Percentiles rank a stretch among this genome's conserved stretches.
Evolutionary conservation across 2,888 invertebrate genomes (phyloP).

Genomic region (Lottia gigantea): DNA sequence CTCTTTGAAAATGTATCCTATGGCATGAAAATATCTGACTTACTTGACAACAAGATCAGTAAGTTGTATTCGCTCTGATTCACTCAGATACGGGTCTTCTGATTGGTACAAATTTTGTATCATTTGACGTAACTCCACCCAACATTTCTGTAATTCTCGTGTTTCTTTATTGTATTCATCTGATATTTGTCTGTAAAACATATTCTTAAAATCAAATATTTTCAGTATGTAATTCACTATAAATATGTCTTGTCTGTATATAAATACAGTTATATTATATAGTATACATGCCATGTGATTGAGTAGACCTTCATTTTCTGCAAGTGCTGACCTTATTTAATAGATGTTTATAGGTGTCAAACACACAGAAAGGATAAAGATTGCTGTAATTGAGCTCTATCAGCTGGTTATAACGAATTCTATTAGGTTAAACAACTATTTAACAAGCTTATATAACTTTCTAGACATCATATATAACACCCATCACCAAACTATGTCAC

Average conservation of each 20-base stretch:
- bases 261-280: too few relatives aligned
- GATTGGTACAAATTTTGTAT: constrained; percentile 61
- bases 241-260: too few relatives aligned
- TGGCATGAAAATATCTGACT: constrained; percentile 33
- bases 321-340: too few relatives aligned
- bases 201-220: too few relatives aligned
- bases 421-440: background rate
- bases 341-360: too few relatives aligned
- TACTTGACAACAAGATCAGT: constrained; percentile 70
- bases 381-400: background rate
- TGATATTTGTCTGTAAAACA: constrained; percentile 56
- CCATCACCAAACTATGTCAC: too few relatives aligned
- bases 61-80: constrained; percentile 50
- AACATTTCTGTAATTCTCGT: constrained; percentile 69
- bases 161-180: constrained; percentile 69
- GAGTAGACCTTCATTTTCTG: too few relatives aligned
- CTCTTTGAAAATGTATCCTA: too few relatives aligned
- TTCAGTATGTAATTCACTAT: too few relatives aligned
- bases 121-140: constrained; percentile 70
- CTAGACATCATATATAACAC: too few relatives aligned
- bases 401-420: background rate
- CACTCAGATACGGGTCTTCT: constrained; percentile 32
- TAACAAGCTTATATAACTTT: background rate
- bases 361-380: too few relatives aligned
- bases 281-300: too few relatives aligned